Percentiles rank a stretch among this genome's conserved stretches.
These are phyloP conservation scores for Sceloporus undulatus DNA, from an alignment of 2,113 vertebrate species.

Conservation along the genomic window DNA sequence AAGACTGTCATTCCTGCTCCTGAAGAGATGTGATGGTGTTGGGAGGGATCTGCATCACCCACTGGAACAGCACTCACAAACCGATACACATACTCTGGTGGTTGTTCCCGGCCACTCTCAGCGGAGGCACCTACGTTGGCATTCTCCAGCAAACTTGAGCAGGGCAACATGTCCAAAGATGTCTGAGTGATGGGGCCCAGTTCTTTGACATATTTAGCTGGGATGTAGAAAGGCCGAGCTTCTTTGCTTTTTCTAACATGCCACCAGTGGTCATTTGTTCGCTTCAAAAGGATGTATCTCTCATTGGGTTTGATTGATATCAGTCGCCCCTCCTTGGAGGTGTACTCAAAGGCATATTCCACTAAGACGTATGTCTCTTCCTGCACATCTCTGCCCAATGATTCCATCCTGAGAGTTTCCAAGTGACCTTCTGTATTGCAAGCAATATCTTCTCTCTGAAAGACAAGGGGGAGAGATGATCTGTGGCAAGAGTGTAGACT, in stretches of 20 bases:
- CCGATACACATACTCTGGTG: slow-evolving; percentile 69
- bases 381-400: slow-evolving; percentile 5
- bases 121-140: background rate
- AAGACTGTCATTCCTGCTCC: too few relatives aligned
- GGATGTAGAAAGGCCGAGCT: slow-evolving; percentile 88
- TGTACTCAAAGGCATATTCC: slow-evolving; percentile 88
- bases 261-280: slow-evolving; percentile 94
- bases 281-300: slow-evolving; percentile 85
- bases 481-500: background rate
- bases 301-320: slow-evolving; percentile 90
- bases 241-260: slow-evolving; percentile 82
- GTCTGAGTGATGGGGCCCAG: slow-evolving; percentile 61
- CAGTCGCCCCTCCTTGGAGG: slow-evolving; percentile 80
- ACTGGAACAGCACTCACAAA: slow-evolving; percentile 59
- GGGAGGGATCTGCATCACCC: background rate
- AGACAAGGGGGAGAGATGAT: background rate
- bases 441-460: slow-evolving; percentile 38
- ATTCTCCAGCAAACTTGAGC: background rate
- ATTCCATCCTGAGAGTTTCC: slow-evolving; percentile 52
- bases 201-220: slow-evolving; percentile 89
- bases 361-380: slow-evolving; percentile 86
- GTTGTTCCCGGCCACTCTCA: background rate
- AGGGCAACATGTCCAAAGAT: slow-evolving; percentile 25
- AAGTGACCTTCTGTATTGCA: background rate
- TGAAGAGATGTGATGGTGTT: background rate